phyloP scores from a whole-genome alignment of 2,888 invertebrate species.

The Craniophora ligustri region DNA sequence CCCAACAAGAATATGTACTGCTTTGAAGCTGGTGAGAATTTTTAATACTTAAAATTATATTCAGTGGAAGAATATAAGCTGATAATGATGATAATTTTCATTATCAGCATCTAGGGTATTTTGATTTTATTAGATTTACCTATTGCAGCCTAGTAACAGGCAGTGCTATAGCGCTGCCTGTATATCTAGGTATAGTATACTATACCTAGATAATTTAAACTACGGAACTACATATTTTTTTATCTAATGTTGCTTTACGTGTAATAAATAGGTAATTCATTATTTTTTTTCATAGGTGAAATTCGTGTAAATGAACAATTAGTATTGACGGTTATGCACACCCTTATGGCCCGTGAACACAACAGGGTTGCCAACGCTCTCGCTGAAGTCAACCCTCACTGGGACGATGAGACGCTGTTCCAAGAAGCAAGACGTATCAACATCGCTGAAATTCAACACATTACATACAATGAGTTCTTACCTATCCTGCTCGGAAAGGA shows the following conservation, averaged over 20 bases:
- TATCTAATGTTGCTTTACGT: too few species aligned
- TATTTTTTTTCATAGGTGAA: slow-evolving; percentile 90
- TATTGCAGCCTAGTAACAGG: too few species aligned
- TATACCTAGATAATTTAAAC: too few species aligned
- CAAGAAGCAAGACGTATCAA: slow-evolving; percentile 95
- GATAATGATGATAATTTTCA: too few species aligned
- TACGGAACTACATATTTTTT: too few species aligned
- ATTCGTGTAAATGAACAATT: slow-evolving; percentile 97
- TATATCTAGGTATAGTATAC: too few species aligned
- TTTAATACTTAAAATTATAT: not conserved
- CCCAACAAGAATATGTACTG: slow-evolving; percentile 97
- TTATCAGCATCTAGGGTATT: too few species aligned
- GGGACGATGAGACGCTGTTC: slow-evolving; percentile 97
- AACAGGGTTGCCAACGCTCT: slow-evolving; percentile 94
- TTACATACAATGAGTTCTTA: slow-evolving; percentile 96
- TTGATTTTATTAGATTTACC: too few species aligned
- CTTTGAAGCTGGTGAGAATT: slow-evolving; percentile 94
- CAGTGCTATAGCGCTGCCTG: too few species aligned
- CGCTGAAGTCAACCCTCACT: slow-evolving; percentile 95
- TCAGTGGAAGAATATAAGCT: too few species aligned
- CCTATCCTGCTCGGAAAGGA: slow-evolving; percentile 96
- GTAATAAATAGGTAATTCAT: too few species aligned
- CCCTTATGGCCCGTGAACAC: slow-evolving; percentile 96
- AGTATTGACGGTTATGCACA: slow-evolving; percentile 96
- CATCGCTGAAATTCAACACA: slow-evolving; percentile 95